Base-by-base conservation (phyloP, 2,797 vertebrate species). In the Thaleichthys pacificus region DNA sequence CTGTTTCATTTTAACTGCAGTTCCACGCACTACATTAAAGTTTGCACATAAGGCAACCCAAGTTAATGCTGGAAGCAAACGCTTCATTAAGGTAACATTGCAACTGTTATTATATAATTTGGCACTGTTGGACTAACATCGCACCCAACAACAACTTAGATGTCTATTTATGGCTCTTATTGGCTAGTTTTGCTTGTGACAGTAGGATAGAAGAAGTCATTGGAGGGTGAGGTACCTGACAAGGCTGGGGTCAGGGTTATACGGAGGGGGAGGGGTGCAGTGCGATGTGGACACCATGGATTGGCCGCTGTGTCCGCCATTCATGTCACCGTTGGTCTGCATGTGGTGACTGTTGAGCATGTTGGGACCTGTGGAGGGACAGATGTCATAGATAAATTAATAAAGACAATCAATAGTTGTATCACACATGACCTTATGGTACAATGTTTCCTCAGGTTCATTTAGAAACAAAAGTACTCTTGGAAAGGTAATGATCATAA, bases 191-290 rank as follows among this genome's bases (percentile, higher is more conserved):
- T 72, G 72, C 66, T 75, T 71, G 82, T 84, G 74, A 81, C 80
- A 82, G 78, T 75, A 77, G 73, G 73, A 74, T 49, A 73, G 79
- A 86, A 85, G 77, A 80, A 74, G 91, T 92, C 92, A 93, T 88
- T 93, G 93, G 89, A 95, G 90, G 80, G 8, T 85, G 81, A 91
- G 92, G 88, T 94, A 99, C 98, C 97, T 99, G 95, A 99, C 92
- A 0, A 99, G 96, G 93, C 95, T 95, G 90, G 97, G 96, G 89
- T 99, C 97, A 0, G 97, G 96, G 73, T 95, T 97, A 93, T 99
- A 99, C 64, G 95, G 94, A 7, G 97, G 97, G n/a, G 97, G 97
- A 0, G 97, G 96, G 47, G 95, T 97, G 91, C 97, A 99, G 89
- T 99, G 97, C 0, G 97, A 95, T 28, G 96, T 95, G 0, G 97